Conservation (phyloP, 1,140 invertebrate genomes). For the Aphelenchoides besseyi region DNA sequence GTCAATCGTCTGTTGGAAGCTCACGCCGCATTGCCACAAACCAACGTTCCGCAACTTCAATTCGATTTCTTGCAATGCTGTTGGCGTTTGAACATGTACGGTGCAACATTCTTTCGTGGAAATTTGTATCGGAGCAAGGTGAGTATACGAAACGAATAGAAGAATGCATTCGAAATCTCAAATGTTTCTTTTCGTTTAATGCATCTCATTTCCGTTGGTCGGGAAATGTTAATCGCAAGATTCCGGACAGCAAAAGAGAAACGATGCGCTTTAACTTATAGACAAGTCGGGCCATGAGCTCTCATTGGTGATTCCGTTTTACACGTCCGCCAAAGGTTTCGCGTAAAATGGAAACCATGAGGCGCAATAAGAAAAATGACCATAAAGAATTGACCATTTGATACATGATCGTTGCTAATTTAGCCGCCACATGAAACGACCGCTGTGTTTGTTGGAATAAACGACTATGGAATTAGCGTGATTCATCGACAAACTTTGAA, state of each 20-base stretch:
- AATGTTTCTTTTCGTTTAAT: not conserved
- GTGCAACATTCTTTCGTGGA: slow-evolving; percentile 44
- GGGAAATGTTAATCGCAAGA: not conserved
- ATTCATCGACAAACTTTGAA: slow-evolving; percentile 37
- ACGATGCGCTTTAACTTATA: not conserved
- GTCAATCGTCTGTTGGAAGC: slow-evolving; percentile 32
- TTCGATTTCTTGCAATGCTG: slow-evolving; percentile 38
- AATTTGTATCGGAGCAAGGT: slow-evolving; percentile 50
- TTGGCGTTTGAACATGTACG: slow-evolving; percentile 45
- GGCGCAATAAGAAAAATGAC: not conserved
- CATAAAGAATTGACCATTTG: slow-evolving; percentile 14
- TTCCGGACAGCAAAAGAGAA: not conserved
- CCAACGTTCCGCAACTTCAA: slow-evolving; percentile 37
- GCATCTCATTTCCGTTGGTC: not conserved
- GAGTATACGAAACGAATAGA: slow-evolving; percentile 19
- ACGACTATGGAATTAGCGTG: slow-evolving; percentile 42
- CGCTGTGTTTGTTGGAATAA: slow-evolving; percentile 33
- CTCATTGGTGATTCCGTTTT: not conserved
- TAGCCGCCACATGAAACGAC: slow-evolving; percentile 43
- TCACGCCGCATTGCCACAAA: slow-evolving; percentile 25
- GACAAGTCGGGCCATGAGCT: not conserved
- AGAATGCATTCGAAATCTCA: slow-evolving; percentile 1
- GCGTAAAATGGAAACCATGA: not conserved
- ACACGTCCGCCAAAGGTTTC: not conserved
- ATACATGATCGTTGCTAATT: slow-evolving; percentile 19